phyloP scores from a whole-genome alignment of 1,140 invertebrate genomes.

The Tenebrio molitor region DNA sequence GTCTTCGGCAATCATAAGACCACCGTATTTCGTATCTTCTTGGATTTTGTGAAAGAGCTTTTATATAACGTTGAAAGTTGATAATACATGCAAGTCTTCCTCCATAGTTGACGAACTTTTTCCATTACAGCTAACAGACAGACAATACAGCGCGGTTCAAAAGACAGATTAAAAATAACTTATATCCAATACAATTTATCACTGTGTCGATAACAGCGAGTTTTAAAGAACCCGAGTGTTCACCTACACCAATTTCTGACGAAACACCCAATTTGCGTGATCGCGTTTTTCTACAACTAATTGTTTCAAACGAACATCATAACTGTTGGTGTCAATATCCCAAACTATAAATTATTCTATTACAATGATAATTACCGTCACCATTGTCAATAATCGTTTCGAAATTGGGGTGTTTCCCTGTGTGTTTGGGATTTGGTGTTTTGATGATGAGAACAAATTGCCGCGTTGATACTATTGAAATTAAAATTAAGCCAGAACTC shows the following conservation, averaged over 20 bases:
- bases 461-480: conserved; percentile 29
- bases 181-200: conserved; percentile 60
- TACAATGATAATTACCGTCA: conserved; percentile 24
- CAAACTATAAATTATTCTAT: conserved; percentile 1
- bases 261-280: conserved; percentile 4
- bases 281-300: background rate
- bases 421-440: conserved; percentile 30
- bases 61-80: conserved; percentile 57
- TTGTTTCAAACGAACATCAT: background rate
- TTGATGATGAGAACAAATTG: conserved; percentile 32
- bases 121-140: conserved; percentile 62
- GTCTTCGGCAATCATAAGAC: conserved; percentile 21
- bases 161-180: conserved; percentile 58
- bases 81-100: conserved; percentile 61
- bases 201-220: conserved; percentile 52
- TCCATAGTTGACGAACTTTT: conserved; percentile 62
- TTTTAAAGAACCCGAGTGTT: conserved; percentile 30
- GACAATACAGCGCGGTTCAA: conserved; percentile 59
- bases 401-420: conserved; percentile 6
- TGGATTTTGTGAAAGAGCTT: conserved; percentile 46
- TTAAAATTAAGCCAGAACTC: conserved; percentile 13
- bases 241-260: conserved; percentile 2
- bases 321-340: conserved; percentile 1
- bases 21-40: conserved; percentile 41
- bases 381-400: conserved; percentile 29